Conservation (phyloP, 1,140 invertebrate species). For the Zaprionus lachaisei region DNA sequence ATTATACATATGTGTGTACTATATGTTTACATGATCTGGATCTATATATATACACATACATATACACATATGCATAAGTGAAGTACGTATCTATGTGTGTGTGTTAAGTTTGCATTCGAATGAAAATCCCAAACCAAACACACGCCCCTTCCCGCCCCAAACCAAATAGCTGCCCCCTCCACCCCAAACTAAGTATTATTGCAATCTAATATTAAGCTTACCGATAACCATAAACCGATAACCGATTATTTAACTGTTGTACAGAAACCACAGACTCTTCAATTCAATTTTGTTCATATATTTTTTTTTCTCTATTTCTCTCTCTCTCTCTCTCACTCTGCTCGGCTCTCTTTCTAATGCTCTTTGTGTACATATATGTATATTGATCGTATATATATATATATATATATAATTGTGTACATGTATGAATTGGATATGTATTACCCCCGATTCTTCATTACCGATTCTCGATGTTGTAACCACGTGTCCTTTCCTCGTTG, state of each 20-base stretch:
- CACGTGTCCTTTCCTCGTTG: slow-evolving; percentile 20
- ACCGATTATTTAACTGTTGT: slow-evolving; percentile 36
- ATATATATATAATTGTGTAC: neutral
- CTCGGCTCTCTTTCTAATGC: slow-evolving; percentile 13
- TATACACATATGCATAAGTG: neutral
- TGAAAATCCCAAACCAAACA: neutral
- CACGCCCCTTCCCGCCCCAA: neutral
- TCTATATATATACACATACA: neutral
- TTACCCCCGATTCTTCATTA: slow-evolving; percentile 17
- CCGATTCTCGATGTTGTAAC: slow-evolving; percentile 47
- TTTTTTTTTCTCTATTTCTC: slow-evolving; percentile 53
- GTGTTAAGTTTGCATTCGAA: slow-evolving; percentile 9
- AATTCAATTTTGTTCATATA: slow-evolving; percentile 63
- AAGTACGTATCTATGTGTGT: slow-evolving; percentile 18
- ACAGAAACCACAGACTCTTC: slow-evolving; percentile 52
- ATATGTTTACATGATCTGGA: neutral
- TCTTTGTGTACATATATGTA: slow-evolving; percentile 38
- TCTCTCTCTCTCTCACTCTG: slow-evolving; percentile 25
- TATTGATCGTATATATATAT: slow-evolving; percentile 26
- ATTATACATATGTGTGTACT: slow-evolving; percentile 5
- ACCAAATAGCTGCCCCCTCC: neutral
- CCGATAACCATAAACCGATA: slow-evolving; percentile 13
- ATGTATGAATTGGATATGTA: slow-evolving; percentile 19
- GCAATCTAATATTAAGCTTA: slow-evolving; percentile 34
- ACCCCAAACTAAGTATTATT: slow-evolving; percentile 9